phyloP scores from a whole-genome alignment of 2,113 vertebrate genomes.

The Clarias batrachus region DNA sequence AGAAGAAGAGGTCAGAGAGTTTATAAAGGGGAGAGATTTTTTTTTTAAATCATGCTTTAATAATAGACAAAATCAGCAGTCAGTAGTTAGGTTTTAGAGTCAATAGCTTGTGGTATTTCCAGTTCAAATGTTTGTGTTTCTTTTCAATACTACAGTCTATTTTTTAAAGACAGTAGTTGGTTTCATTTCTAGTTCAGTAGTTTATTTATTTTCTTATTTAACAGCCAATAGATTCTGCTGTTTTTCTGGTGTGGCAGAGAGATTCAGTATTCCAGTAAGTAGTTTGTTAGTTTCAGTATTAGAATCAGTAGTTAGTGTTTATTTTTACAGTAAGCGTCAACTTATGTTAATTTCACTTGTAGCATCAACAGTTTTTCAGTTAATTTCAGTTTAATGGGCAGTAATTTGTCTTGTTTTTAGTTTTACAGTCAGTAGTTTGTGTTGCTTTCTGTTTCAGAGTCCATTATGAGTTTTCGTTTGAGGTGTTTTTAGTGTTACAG shows the following conservation, averaged over 20 bases:
- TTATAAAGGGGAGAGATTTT: background rate
- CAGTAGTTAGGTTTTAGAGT: background rate
- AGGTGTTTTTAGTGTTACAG: background rate
- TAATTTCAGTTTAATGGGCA: background rate
- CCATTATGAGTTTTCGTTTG: background rate
- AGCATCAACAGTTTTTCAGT: background rate
- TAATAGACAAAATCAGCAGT: background rate
- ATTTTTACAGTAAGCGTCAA: background rate
- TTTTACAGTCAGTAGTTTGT: background rate
- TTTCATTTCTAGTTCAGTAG: background rate
- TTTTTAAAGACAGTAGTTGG: background rate
- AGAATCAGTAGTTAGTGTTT: background rate
- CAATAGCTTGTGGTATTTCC: background rate
- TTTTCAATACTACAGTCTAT: background rate
- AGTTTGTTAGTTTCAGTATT: background rate
- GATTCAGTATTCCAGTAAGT: background rate
- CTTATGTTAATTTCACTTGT: background rate
- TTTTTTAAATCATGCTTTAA: background rate
- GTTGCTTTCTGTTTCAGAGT: background rate
- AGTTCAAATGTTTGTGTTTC: background rate
- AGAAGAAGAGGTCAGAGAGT: constrained; percentile 37
- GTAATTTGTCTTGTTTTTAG: background rate
- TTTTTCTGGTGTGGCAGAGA: background rate
- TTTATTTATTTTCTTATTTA: background rate
- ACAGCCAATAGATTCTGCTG: background rate